phyloP scores from a whole-genome alignment of 2,113 vertebrate species.

The Ceyx margarethae region DNA sequence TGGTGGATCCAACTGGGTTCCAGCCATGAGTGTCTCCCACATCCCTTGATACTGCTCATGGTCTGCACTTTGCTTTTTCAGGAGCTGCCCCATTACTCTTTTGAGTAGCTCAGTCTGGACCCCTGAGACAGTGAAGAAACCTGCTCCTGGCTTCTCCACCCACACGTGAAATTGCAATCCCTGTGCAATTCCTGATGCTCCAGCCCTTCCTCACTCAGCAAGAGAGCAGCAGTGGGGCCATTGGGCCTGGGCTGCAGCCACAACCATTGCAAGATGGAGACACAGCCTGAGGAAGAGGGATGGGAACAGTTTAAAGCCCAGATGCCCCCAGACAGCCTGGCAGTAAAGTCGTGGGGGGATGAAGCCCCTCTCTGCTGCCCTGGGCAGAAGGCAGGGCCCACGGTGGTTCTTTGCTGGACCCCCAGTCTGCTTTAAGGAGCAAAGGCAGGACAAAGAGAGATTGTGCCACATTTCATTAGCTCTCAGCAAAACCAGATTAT shows the following conservation, averaged over 20 bases:
- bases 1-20: background rate
- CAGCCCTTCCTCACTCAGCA: background rate
- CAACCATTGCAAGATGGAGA: background rate
- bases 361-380: background rate
- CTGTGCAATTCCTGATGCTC: accelerated
- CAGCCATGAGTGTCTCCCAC: background rate
- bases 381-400: background rate
- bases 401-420: accelerated
- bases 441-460: background rate
- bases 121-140: background rate
- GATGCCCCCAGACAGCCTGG: background rate
- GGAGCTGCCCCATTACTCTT: too few species aligned
- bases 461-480: constrained; percentile 26
- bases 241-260: background rate
- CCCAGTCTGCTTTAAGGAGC: background rate
- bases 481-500: constrained; percentile 32
- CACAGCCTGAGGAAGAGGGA: background rate
- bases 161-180: accelerated
- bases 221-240: background rate
- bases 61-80: background rate
- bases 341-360: accelerated
- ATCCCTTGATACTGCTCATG: background rate
- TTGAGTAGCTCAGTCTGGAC: background rate
- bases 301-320: background rate
- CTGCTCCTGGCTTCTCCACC: background rate